These are phyloP conservation scores for Eleginops maclovinus DNA, from an alignment of 2,113 vertebrate species.

Conservation along the genomic window DNA sequence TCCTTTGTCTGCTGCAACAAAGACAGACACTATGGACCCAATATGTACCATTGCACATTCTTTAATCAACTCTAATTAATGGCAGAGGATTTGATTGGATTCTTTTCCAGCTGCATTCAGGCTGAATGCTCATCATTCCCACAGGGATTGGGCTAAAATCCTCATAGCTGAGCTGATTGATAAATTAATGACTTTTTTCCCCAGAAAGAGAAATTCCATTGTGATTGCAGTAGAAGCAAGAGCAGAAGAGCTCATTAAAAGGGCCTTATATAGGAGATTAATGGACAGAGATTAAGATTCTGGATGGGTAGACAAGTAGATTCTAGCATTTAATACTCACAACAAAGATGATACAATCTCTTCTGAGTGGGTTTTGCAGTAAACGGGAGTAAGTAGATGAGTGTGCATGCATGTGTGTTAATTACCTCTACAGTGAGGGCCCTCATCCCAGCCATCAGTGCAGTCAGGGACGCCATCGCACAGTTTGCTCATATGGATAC, in stretches of 20 bases:
- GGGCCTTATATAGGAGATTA: conserved; percentile 36
- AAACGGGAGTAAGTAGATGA: not conserved
- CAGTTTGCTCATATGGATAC: conserved; percentile 92
- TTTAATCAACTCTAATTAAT: conserved; percentile 62
- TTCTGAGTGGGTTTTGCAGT: not conserved
- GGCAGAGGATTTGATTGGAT: conserved; percentile 57
- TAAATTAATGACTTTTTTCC: conserved; percentile 68
- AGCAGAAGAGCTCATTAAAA: conserved; percentile 54
- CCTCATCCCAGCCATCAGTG: conserved; percentile 91
- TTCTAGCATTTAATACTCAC: conserved; percentile 18
- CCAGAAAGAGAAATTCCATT: conserved; percentile 48
- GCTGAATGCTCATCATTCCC: conserved; percentile 54
- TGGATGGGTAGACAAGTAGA: conserved; percentile 24
- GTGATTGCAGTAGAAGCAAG: conserved; percentile 28
- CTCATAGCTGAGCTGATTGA: conserved; percentile 53
- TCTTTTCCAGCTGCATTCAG: conserved; percentile 43
- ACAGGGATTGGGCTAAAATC: conserved; percentile 27
- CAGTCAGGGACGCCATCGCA: conserved; percentile 92
- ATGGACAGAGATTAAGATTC: conserved; percentile 41
- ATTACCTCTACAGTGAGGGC: conserved; percentile 92
- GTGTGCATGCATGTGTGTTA: conserved; percentile 2
- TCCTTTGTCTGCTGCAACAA: conserved; percentile 59
- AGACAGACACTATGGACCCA: conserved; percentile 50
- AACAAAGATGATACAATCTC: conserved; percentile 15
- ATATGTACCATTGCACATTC: conserved; percentile 38